Conservation (phyloP, 2,797 vertebrate species). For the Morus bassanus region DNA sequence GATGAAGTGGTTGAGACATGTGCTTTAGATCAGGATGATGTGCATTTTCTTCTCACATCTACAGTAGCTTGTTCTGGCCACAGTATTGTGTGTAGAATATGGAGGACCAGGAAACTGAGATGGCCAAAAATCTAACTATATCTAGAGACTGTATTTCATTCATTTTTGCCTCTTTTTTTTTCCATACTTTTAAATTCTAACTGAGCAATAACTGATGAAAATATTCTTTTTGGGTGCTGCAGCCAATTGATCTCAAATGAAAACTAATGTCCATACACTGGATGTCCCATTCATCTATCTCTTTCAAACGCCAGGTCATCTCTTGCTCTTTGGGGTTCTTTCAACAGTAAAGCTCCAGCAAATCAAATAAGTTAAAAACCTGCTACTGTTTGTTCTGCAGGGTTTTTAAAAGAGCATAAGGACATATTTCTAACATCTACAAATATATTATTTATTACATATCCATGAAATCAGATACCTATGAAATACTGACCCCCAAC, state of each 20-base stretch:
- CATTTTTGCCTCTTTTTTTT: not conserved
- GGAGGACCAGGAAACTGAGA: not conserved
- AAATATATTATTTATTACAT: not conserved
- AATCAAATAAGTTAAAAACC: not conserved
- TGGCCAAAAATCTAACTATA: not conserved
- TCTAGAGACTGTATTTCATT: not conserved
- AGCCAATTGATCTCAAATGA: not conserved
- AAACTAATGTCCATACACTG: not conserved
- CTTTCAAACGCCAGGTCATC: not conserved
- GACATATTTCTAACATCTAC: not conserved
- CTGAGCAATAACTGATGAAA: not conserved
- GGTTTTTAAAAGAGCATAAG: not conserved
- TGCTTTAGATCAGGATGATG: constrained; percentile 20
- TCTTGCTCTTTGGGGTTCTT: not conserved
- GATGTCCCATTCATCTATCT: not conserved
- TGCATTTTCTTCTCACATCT: not conserved
- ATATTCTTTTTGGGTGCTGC: not conserved
- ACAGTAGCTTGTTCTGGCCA: constrained; percentile 15
- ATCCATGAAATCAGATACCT: not conserved
- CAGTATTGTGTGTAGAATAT: not conserved
- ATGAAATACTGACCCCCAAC: not conserved
- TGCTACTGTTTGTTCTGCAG: not conserved
- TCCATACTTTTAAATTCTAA: not conserved
- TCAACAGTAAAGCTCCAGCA: not conserved
- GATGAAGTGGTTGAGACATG: not conserved